Conservation (phyloP, 2,888 invertebrate species). For the Pheosia tremula region DNA sequence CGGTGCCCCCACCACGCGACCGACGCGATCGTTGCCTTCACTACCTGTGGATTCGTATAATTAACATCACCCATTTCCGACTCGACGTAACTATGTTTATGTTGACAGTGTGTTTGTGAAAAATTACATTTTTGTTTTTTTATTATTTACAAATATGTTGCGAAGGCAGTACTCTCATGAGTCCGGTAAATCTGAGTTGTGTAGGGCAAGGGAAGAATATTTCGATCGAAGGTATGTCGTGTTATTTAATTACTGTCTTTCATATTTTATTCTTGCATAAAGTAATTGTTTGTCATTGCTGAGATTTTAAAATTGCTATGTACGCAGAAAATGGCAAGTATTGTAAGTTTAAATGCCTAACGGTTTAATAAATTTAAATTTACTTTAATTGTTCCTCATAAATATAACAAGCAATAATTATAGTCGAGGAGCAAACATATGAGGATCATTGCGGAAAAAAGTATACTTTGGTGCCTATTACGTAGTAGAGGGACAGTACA, state of each 20-base stretch:
- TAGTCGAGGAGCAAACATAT: no score
- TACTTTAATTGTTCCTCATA: no score
- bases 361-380: no score
- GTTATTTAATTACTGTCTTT: neutral
- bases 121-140: neutral
- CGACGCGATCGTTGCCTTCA: conserved; percentile 12
- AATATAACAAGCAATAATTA: no score
- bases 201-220: conserved; percentile 69
- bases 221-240: conserved; percentile 67
- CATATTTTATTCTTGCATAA: neutral
- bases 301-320: neutral
- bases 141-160: conserved; percentile 49
- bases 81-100: conserved; percentile 4
- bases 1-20: conserved; percentile 24
- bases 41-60: conserved; percentile 17
- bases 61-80: conserved; percentile 15
- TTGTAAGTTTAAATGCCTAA: no score
- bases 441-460: no score
- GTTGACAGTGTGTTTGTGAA: neutral
- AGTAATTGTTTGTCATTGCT: neutral
- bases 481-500: no score
- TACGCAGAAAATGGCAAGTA: neutral
- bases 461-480: no score
- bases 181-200: conserved; percentile 72
- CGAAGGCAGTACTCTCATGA: conserved; percentile 77